A percentile compares a stretch with the other conserved stretches of the same genome.
Conservation (phyloP, 2,888 invertebrate genomes). For the Nymphalis polychloros region DNA sequence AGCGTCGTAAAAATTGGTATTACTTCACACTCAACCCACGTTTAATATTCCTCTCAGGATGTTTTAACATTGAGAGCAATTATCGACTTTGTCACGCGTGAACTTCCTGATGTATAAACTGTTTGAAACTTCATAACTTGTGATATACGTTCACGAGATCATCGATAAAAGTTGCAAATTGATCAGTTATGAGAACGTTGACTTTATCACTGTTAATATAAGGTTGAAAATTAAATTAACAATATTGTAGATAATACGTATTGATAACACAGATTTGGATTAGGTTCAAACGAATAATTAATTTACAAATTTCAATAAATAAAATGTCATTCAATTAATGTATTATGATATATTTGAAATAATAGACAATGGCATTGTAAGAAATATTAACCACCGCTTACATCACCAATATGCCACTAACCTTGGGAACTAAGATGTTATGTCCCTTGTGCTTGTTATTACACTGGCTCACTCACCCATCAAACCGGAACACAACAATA, state of each 20-base stretch:
- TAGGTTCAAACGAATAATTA: too few relatives aligned
- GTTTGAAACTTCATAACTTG: constrained; percentile 26
- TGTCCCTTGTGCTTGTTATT: too few relatives aligned
- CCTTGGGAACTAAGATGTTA: too few relatives aligned
- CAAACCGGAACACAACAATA: too few relatives aligned
- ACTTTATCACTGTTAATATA: not conserved
- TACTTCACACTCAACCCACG: constrained; percentile 69
- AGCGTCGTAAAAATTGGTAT: constrained; percentile 68
- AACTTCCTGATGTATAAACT: constrained; percentile 22
- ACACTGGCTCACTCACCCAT: too few relatives aligned
- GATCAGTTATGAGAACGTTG: not conserved
- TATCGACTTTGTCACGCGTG: constrained; percentile 24
- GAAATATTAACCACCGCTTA: too few relatives aligned
- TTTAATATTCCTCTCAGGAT: constrained; percentile 64
- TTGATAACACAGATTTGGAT: not conserved
- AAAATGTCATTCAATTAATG: too few relatives aligned
- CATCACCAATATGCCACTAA: too few relatives aligned
- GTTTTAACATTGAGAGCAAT: constrained; percentile 58
- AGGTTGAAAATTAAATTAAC: not conserved
- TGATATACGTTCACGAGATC: constrained; percentile 10
- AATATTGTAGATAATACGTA: not conserved
- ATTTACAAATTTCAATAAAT: too few relatives aligned
- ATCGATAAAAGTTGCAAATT: constrained; percentile 10
- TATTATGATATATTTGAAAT: too few relatives aligned
- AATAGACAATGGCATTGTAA: too few relatives aligned